Evolutionary conservation across 1,140 invertebrate genomes (phyloP).

Genomic region (Plodia interpunctella): DNA sequence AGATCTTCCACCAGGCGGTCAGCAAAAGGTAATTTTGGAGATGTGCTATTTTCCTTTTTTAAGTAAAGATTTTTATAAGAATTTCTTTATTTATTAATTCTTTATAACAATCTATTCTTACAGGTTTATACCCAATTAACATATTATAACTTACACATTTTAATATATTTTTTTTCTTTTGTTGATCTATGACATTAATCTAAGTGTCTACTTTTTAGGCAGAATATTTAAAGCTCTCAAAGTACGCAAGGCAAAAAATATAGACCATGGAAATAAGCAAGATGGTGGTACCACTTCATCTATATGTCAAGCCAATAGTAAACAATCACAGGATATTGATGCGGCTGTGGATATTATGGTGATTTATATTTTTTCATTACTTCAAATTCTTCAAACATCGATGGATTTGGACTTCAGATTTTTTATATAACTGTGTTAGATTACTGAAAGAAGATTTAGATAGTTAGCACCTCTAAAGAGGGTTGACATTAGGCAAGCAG

Average conservation of each 20-base stretch:
- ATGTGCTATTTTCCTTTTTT: background rate
- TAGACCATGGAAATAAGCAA: slow-evolving; percentile 28
- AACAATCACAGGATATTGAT: slow-evolving; percentile 37
- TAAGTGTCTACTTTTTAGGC: slow-evolving; percentile 34
- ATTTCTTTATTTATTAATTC: background rate
- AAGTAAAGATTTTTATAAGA: too few species aligned
- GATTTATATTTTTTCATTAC: slow-evolving; percentile 9
- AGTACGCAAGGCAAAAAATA: slow-evolving; percentile 43
- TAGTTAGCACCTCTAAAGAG: too few species aligned
- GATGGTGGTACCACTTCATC: slow-evolving; percentile 8
- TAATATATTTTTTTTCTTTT: too few species aligned
- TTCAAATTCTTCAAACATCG: too few species aligned
- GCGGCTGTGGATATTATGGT: slow-evolving; percentile 55
- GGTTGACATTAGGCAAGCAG: too few species aligned
- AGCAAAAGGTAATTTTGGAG: slow-evolving; percentile 46
- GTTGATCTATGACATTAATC: background rate
- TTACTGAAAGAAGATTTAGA: too few species aligned
- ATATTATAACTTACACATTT: too few species aligned
- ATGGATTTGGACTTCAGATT: too few species aligned
- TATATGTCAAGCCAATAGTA: slow-evolving; percentile 12
- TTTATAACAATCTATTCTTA: too few species aligned
- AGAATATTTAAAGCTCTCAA: slow-evolving; percentile 65
- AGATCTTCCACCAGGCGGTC: slow-evolving; percentile 61
- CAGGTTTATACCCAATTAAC: too few species aligned
- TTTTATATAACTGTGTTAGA: too few species aligned